phyloP scores from a whole-genome alignment of 2,888 invertebrate species.

The Chouioia cunea region DNA sequence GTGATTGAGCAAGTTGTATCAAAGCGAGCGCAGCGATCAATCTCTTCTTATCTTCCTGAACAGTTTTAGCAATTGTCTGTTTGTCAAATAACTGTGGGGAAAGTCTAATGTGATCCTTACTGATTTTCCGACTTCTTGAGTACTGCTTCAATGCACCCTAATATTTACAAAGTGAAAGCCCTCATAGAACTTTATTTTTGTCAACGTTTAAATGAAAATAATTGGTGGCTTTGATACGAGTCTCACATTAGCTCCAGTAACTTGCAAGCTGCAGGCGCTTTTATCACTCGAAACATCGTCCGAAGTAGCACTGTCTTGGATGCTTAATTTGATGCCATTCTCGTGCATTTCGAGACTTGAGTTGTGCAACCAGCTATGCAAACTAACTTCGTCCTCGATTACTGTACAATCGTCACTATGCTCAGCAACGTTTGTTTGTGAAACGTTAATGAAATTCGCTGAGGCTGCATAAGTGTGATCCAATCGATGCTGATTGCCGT shows the following conservation, averaged over 20 bases:
- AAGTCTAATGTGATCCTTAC: conserved; percentile 22
- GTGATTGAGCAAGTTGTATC: conserved; percentile 40
- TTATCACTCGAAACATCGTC: neutral
- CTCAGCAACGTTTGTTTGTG: neutral
- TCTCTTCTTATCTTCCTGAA: conserved; percentile 42
- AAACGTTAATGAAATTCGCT: conserved; percentile 5
- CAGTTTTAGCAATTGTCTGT: conserved; percentile 19
- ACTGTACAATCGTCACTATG: conserved; percentile 21
- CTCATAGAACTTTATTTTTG: neutral
- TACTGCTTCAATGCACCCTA: conserved; percentile 43
- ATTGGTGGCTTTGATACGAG: neutral
- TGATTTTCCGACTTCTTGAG: conserved; percentile 30
- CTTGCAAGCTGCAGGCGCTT: conserved; percentile 10
- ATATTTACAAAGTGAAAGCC: neutral
- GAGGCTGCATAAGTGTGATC: conserved; percentile 47
- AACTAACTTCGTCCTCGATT: too few species aligned
- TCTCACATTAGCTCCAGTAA: conserved; percentile 31
- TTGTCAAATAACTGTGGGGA: conserved; percentile 13
- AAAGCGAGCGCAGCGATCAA: conserved; percentile 45
- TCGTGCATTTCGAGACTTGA: neutral
- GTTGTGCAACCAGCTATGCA: too few species aligned
- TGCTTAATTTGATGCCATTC: neutral
- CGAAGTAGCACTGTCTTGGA: neutral
- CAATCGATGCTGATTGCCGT: conserved; percentile 39
- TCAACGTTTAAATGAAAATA: too few species aligned